Evolutionary conservation across 2,888 invertebrate species (phyloP).

Genomic region (Argyresthia albistria): DNA sequence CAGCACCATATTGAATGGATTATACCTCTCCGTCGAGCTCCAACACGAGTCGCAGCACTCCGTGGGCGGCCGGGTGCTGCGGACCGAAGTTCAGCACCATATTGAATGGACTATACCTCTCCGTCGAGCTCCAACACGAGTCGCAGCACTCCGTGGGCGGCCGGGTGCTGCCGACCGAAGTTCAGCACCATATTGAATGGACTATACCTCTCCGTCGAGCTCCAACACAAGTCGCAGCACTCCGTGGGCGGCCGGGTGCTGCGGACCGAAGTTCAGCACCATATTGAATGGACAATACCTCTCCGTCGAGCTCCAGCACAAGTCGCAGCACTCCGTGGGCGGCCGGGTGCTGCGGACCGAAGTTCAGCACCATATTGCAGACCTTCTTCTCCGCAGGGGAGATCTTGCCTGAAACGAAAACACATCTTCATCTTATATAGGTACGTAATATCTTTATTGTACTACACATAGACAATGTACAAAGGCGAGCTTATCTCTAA

Average conservation of each 20-base stretch:
- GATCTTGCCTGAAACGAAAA: constrained; percentile 46
- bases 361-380: constrained; percentile 82
- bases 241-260: constrained; percentile 87
- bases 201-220: constrained; percentile 81
- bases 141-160: constrained; percentile 82
- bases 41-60: constrained; percentile 73
- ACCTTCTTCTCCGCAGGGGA: constrained; percentile 83
- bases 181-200: constrained; percentile 82
- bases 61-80: constrained; percentile 87
- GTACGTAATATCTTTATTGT: too few species aligned
- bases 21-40: constrained; percentile 78
- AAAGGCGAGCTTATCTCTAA: too few species aligned
- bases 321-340: constrained; percentile 85
- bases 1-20: constrained; percentile 82
- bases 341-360: constrained; percentile 87
- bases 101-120: constrained; percentile 89
- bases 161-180: constrained; percentile 87
- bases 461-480: too few species aligned
- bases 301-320: constrained; percentile 79
- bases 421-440: too few species aligned
- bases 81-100: constrained; percentile 83
- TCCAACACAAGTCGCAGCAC: constrained; percentile 80
- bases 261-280: constrained; percentile 82
- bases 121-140: constrained; percentile 66
- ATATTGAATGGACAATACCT: constrained; percentile 85